Evolutionary conservation across 2,888 invertebrate genomes (phyloP).

Genomic region (Pseudanteris insignis): DNA sequence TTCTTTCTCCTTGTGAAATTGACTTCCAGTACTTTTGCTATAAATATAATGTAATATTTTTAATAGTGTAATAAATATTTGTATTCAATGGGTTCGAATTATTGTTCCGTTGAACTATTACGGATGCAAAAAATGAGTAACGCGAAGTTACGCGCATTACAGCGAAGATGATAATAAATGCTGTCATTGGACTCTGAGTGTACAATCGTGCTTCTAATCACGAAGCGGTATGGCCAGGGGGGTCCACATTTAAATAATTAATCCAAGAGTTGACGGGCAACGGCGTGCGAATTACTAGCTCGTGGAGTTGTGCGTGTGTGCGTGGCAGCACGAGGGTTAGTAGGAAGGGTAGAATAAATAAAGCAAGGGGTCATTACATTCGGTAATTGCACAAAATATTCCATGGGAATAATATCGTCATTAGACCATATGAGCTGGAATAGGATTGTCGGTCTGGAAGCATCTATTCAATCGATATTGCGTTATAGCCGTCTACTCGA

Average conservation of each 20-base stretch:
- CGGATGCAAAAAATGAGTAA: no score
- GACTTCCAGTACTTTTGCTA: no score
- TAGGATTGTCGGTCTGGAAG: slow-evolving; percentile 40
- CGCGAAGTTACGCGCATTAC: no score
- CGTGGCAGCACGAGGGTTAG: slow-evolving; percentile 42
- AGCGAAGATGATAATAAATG: slow-evolving; percentile 12
- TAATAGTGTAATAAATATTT: no score
- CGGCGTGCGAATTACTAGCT: slow-evolving; percentile 31
- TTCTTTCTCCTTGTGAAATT: no score
- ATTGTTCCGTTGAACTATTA: no score
- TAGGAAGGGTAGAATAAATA: slow-evolving; percentile 47
- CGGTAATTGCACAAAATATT: slow-evolving; percentile 46
- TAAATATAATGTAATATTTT: no score
- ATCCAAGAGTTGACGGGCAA: slow-evolving; percentile 42
- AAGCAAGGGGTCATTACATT: slow-evolving; percentile 45
- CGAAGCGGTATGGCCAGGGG: slow-evolving; percentile 22
- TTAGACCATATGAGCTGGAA: slow-evolving; percentile 37
- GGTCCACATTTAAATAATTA: slow-evolving; percentile 43
- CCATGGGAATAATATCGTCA: slow-evolving; percentile 46
- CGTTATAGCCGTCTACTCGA: slow-evolving; percentile 23
- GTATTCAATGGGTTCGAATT: no score
- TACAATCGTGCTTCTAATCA: slow-evolving; percentile 42
- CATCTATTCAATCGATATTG: slow-evolving; percentile 40
- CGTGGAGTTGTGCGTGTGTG: slow-evolving; percentile 11
- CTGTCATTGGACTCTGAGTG: slow-evolving; percentile 35